A percentile compares a stretch with the other conserved stretches of the same genome.
Evolutionary conservation across 2,797 vertebrate genomes (phyloP).

Genomic region (Eidolon dupreanum): DNA sequence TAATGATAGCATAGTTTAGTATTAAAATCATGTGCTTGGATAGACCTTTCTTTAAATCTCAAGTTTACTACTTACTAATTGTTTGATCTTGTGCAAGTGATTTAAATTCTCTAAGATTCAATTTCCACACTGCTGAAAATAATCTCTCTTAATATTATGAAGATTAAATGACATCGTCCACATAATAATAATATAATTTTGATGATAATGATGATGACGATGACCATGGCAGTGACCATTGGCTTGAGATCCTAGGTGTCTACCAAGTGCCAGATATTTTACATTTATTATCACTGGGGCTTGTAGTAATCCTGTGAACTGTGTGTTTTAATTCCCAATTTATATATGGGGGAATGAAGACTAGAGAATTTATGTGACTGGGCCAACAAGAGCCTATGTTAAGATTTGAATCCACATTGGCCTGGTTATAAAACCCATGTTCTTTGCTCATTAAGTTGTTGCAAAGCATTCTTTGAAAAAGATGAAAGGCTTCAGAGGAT

Average conservation of each 20-base stretch:
- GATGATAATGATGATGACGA: neutral
- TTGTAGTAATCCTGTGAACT: neutral
- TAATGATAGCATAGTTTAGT: neutral
- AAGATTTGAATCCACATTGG: neutral
- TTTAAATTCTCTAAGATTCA: neutral
- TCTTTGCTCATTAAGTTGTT: neutral
- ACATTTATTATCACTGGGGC: neutral
- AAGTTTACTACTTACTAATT: neutral
- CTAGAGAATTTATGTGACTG: neutral
- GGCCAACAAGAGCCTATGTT: neutral
- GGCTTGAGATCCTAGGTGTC: neutral
- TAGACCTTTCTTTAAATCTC: neutral
- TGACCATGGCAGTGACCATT: neutral
- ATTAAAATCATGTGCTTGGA: neutral
- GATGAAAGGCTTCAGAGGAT: neutral
- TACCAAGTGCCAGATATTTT: neutral
- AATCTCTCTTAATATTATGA: neutral
- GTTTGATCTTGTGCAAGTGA: neutral
- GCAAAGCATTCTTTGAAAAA: neutral
- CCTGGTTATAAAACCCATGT: neutral
- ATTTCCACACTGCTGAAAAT: neutral
- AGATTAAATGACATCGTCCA: neutral
- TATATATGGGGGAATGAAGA: neutral
- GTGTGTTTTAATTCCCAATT: neutral
- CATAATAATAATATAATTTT: neutral